Conservation (phyloP, 2,113 vertebrate species). For the Andinoacara biseriatus region DNA sequence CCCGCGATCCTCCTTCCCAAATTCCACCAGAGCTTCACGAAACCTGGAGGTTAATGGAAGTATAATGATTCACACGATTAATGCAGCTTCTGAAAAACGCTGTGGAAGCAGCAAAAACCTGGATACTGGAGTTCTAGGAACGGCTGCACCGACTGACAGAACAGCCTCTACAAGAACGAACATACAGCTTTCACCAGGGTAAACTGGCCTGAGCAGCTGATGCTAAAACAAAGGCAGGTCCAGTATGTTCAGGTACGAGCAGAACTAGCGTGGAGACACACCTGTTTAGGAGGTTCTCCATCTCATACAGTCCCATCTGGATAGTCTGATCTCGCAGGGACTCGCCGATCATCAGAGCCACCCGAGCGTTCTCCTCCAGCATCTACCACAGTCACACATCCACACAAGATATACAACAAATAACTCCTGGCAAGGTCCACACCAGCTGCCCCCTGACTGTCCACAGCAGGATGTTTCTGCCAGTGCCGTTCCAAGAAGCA, state of each 20-base stretch:
- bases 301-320: slow-evolving; percentile 89
- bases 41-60: slow-evolving; percentile 76
- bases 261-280: slow-evolving; percentile 30
- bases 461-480: not conserved
- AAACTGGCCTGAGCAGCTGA: not conserved
- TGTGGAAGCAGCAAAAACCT: rapidly evolving
- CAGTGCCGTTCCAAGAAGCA: not conserved
- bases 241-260: not conserved
- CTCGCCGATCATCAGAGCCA: slow-evolving; percentile 85
- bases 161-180: no score
- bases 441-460: rapidly evolving
- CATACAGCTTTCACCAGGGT: no score
- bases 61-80: rapidly evolving
- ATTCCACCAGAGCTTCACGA: slow-evolving; percentile 86
- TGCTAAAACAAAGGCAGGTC: not conserved
- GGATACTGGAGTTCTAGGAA: no score
- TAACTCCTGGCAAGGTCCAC: not conserved
- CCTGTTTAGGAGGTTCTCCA: slow-evolving; percentile 90
- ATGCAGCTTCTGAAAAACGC: not conserved
- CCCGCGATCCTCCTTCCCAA: slow-evolving; percentile 85
- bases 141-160: no score
- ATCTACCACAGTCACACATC: slow-evolving; percentile 77
- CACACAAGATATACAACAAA: not conserved
- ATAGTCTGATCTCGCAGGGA: slow-evolving; percentile 86
- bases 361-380: slow-evolving; percentile 91